Evolutionary conservation across 2,888 invertebrate genomes (phyloP).

Genomic region (Phania funesta): DNA sequence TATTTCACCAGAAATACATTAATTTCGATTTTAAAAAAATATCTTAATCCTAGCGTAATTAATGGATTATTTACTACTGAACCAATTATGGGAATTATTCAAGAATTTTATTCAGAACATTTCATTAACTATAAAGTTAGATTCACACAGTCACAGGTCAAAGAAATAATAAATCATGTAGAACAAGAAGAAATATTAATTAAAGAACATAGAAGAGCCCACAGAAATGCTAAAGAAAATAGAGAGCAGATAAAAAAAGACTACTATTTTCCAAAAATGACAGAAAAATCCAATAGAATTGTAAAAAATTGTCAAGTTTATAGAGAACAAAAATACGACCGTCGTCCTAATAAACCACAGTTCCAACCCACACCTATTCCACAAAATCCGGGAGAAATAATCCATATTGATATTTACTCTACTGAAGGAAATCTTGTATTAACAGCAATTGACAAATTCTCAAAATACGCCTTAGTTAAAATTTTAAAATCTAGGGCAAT

Average conservation of each 20-base stretch:
- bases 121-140: conserved; percentile 23
- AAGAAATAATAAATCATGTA: neutral
- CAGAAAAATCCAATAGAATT: neutral
- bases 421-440: neutral
- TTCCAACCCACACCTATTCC: conserved; percentile 8
- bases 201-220: conserved; percentile 30
- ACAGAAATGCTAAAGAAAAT: conserved; percentile 40
- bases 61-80: conserved; percentile 21
- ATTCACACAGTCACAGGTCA: conserved; percentile 25
- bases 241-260: conserved; percentile 18
- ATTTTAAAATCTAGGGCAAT: neutral
- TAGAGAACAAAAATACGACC: conserved; percentile 16
- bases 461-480: neutral
- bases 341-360: conserved; percentile 5
- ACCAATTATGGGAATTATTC: conserved; percentile 24
- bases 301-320: neutral
- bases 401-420: neutral
- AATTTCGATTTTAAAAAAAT: no score
- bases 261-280: conserved; percentile 39
- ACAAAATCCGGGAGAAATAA: no score
- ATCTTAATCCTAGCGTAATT: no score
- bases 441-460: no score
- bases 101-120: conserved; percentile 36
- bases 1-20: neutral
- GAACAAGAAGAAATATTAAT: conserved; percentile 31